Base-by-base conservation (phyloP, 2,797 vertebrate genomes). In the Selene dorsalis region DNA sequence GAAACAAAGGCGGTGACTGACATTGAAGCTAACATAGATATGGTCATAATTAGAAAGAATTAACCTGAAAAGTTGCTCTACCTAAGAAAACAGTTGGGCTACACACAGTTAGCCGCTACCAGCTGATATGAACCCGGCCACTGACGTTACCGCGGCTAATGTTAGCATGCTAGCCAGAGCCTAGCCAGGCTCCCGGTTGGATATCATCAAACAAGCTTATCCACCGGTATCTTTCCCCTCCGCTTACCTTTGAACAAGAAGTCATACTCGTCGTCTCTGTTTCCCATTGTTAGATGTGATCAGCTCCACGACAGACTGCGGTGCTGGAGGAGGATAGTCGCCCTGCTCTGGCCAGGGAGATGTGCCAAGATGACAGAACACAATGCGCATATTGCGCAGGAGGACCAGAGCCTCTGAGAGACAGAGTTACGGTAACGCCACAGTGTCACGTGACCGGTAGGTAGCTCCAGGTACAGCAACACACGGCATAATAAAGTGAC, bases 251-350 rank as follows among this genome's bases (percentile, higher is more conserved):
- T 96, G 76, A 96, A 96, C 70, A 96, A 90, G 90, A 95, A 96
- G 66, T 96, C 95, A 39, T 96, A 96, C 60, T 96, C 95, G 75
- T 96, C 95, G 80, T 96, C 95, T 83, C 95, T 92, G 89, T 95
- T 96, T 32, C 94, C 95, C 95, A 96, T 95, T 2, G 38, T 88
- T 50, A 24, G 43, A 38, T 35, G 32, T 20, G 10, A 24, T 77
- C 53, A 64, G 63, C 61, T 69, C 22, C 41, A 4, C 13, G 18
- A 74, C 17, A 74, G 74, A 39, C 1, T 28, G 76, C 65, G 65
- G 80, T 52, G 80, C 68, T 32, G 64, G 74, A 7, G 68, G 61
- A 55, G 53, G 32, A 38, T 22, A 38, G 26, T 35, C 68, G 58
- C 57, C 73, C 82, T 57, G 79, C 43, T 50, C 69, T 38, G 1